A percentile compares a stretch with the other conserved stretches of the same genome.
Evolutionary conservation across 2,797 vertebrate genomes (phyloP).

Genomic region (Argya squamiceps): DNA sequence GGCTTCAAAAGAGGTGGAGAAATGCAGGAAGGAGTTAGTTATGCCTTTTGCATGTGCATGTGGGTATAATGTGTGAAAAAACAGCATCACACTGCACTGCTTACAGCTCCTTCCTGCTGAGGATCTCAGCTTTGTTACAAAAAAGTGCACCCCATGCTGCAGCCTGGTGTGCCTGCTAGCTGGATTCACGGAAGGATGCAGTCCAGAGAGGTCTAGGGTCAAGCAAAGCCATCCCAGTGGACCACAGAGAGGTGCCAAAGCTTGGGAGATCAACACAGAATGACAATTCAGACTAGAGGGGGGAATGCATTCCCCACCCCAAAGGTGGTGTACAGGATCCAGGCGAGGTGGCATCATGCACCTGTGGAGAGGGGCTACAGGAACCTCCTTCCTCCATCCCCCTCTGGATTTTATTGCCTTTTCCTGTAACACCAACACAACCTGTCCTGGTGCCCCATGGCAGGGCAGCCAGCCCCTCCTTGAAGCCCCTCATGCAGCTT

Average conservation of each 20-base stretch:
- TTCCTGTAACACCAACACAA: background rate
- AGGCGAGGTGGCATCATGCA: fast-evolving
- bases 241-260: background rate
- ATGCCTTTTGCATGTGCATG: fast-evolving
- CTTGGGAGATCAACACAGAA: background rate
- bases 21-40: background rate
- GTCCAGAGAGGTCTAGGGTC: background rate
- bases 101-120: background rate
- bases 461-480: background rate
- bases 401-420: background rate
- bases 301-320: fast-evolving
- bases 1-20: background rate
- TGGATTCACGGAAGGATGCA: background rate
- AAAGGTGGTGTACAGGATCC: fast-evolving
- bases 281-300: background rate
- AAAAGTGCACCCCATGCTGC: background rate
- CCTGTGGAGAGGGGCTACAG: fast-evolving
- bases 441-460: fast-evolving
- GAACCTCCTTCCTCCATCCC: background rate
- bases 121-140: background rate
- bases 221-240: background rate
- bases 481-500: fast-evolving
- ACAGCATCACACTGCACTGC: background rate
- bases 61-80: background rate
- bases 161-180: background rate